Evolutionary conservation across 2,797 vertebrate genomes (phyloP).

Genomic region (Poeciliopsis infans): DNA sequence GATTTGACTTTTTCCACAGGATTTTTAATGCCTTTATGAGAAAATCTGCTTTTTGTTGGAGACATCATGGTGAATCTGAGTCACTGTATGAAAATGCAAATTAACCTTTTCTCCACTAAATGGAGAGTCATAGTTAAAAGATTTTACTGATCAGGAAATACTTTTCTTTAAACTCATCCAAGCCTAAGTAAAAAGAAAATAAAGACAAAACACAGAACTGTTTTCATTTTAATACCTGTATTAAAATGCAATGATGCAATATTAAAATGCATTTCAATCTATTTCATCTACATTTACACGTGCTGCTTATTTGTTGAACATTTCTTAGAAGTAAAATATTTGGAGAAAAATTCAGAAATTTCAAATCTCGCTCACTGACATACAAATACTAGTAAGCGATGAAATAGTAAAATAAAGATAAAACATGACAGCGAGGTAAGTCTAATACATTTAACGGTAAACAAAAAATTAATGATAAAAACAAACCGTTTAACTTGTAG

Average conservation of each 20-base stretch:
- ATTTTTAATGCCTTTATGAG: neutral
- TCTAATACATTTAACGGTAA: neutral
- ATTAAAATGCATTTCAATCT: too few relatives aligned
- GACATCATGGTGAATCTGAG: neutral
- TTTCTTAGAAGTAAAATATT: neutral
- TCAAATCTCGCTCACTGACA: neutral
- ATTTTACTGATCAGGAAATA: neutral
- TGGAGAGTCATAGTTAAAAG: neutral
- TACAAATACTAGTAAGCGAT: neutral
- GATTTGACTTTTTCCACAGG: neutral
- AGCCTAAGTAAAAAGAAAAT: neutral
- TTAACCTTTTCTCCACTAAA: neutral
- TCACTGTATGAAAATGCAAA: neutral
- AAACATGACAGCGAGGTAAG: neutral
- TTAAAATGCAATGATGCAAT: too few relatives aligned
- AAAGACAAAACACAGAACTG: neutral
- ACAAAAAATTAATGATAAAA: neutral
- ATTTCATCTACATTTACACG: neutral
- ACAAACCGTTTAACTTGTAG: neutral
- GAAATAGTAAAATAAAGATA: neutral
- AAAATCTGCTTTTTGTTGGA: neutral
- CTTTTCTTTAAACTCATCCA: neutral
- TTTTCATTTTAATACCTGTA: too few relatives aligned
- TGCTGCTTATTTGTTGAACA: neutral
- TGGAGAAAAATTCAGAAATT: neutral